Evolutionary conservation across 2,113 vertebrate species (phyloP).

Genomic region (Ranitomeya variabilis): DNA sequence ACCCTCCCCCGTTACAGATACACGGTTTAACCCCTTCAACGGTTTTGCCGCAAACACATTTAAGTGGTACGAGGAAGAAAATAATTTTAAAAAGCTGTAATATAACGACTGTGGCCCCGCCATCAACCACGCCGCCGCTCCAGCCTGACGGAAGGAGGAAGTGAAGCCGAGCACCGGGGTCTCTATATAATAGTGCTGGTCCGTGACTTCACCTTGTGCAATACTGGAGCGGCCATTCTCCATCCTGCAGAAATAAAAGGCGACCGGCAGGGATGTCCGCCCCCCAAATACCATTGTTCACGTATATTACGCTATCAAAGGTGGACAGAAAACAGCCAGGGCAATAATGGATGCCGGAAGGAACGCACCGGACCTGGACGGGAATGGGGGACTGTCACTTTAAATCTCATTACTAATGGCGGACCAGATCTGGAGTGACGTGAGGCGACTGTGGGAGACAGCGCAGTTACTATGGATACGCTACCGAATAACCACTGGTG

Average conservation of each 20-base stretch:
- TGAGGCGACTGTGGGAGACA: not conserved
- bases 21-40: conserved; percentile 20
- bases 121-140: not conserved
- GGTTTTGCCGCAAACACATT: conserved; percentile 17
- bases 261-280: not conserved
- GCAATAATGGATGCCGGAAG: not conserved
- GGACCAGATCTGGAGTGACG: not conserved
- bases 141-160: conserved; percentile 45
- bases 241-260: not conserved
- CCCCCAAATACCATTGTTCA: not conserved
- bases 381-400: not conserved
- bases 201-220: conserved; percentile 12
- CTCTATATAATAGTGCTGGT: not conserved
- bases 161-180: conserved; percentile 29
- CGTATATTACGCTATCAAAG: conserved; percentile 7
- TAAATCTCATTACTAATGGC: not conserved
- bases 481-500: not conserved
- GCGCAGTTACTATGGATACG: not conserved
- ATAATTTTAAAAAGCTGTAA: conserved; percentile 9
- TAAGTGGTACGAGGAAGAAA: not conserved
- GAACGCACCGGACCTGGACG: not conserved
- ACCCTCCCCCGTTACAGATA: conserved; percentile 28
- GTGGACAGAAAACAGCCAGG: not conserved
- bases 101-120: conserved; percentile 1
- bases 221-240: not conserved